Evolutionary conservation across 2,888 invertebrate genomes (phyloP).

Genomic region (Sarcophaga subvicina): DNA sequence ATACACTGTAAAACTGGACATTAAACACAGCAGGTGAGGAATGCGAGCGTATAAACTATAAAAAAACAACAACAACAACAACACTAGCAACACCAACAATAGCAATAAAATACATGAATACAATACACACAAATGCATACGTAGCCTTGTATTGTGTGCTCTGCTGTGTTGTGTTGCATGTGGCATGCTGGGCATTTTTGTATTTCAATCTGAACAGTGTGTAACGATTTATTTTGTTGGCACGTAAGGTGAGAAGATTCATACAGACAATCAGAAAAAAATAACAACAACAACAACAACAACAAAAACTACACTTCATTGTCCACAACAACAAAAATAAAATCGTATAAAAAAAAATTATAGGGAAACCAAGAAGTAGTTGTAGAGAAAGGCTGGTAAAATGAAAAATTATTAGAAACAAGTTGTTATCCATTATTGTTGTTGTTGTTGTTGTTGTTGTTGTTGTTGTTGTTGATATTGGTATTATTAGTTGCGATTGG

Average conservation of each 20-base stretch:
- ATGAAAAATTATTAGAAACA: slow-evolving; percentile 67
- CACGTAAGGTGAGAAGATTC: slow-evolving; percentile 80
- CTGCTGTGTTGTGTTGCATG: slow-evolving; percentile 61
- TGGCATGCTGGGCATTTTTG: slow-evolving; percentile 68
- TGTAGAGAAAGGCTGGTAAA: neutral
- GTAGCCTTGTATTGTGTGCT: slow-evolving; percentile 22
- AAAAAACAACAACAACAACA: slow-evolving; percentile 1
- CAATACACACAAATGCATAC: slow-evolving; percentile 7
- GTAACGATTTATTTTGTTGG: slow-evolving; percentile 75
- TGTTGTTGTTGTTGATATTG: slow-evolving; percentile 27
- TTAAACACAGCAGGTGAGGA: slow-evolving; percentile 78
- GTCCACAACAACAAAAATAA: too few relatives aligned
- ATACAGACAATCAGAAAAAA: slow-evolving; percentile 57
- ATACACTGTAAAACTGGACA: slow-evolving; percentile 78
- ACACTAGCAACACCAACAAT: neutral
- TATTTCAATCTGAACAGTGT: slow-evolving; percentile 65
- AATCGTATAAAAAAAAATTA: slow-evolving; percentile 5
- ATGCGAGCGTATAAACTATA: slow-evolving; percentile 51
- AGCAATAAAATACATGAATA: slow-evolving; percentile 21
- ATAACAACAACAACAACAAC: neutral
- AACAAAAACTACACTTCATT: neutral
- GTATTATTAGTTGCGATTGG: slow-evolving; percentile 58
- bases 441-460: slow-evolving; percentile 42
- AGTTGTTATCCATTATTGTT: slow-evolving; percentile 63
- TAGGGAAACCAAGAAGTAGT: slow-evolving; percentile 6